Evolutionary conservation across 1,140 invertebrate species (phyloP).

Genomic region (Drosophila triauraria): DNA sequence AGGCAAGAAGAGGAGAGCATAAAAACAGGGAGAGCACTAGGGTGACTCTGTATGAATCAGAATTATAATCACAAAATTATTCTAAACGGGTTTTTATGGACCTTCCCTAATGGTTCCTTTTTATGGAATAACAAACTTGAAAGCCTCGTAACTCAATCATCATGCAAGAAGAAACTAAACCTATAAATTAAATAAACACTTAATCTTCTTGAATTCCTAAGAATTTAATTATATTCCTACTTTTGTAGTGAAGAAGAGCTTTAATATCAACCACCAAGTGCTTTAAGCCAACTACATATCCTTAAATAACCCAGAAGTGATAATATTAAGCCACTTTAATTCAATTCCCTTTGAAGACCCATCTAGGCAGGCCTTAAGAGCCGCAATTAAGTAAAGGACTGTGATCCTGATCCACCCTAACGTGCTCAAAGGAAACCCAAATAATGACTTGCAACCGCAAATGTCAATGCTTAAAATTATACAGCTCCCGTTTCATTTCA

Average conservation of each 20-base stretch:
- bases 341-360: not conserved
- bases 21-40: constrained; percentile 1
- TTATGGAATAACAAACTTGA: no score
- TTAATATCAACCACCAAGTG: no score
- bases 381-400: not conserved
- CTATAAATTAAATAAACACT: no score
- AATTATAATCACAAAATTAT: constrained; percentile 4
- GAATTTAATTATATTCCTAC: no score
- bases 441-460: constrained; percentile 81
- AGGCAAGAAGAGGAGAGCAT: constrained; percentile 8
- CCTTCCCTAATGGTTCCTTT: no score
- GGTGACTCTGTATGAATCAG: constrained; percentile 1
- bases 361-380: not conserved
- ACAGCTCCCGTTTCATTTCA: constrained; percentile 62
- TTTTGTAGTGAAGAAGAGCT: no score
- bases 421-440: constrained; percentile 42
- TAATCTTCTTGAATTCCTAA: no score
- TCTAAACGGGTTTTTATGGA: not conserved
- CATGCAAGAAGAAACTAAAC: no score
- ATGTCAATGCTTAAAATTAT: constrained; percentile 84
- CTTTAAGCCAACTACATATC: no score
- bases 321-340: not conserved
- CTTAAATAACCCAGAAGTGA: no score
- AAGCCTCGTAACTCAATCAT: no score
- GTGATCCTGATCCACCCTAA: constrained; percentile 16